These are phyloP conservation scores for Platygyra sinensis DNA, from an alignment of 64 coral and sea anemone species.

Conservation along the genomic window DNA sequence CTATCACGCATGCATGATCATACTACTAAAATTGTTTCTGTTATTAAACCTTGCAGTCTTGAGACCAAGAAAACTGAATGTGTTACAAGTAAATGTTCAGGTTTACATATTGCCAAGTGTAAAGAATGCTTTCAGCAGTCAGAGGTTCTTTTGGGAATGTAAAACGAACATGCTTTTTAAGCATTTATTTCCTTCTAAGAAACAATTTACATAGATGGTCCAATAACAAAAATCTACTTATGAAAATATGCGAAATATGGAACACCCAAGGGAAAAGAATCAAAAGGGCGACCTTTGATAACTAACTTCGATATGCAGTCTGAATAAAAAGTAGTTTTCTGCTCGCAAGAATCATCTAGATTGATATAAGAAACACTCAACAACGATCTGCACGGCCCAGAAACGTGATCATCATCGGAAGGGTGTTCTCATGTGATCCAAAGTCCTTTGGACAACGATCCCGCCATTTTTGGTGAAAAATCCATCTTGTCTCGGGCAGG, in stretches of 20 bases:
- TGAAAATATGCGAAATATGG: conserved; percentile 15
- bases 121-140: not conserved
- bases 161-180: not conserved
- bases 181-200: not conserved
- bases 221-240: conserved; percentile 15
- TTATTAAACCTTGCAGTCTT: too few species aligned
- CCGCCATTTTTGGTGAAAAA: not conserved
- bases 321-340: too few species aligned
- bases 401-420: not conserved
- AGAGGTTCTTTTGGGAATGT: not conserved
- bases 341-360: too few species aligned
- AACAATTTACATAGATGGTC: not conserved
- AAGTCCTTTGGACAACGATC: not conserved
- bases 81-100: too few species aligned
- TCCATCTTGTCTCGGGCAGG: not conserved
- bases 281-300: too few species aligned
- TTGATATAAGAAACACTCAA: too few species aligned
- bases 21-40: too few species aligned
- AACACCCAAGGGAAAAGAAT: not conserved
- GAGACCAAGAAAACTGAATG: too few species aligned
- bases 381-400: too few species aligned
- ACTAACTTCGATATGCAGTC: too few species aligned
- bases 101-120: too few species aligned
- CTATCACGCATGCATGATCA: too few species aligned
- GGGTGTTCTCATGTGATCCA: not conserved